Conservation (phyloP, 2,797 vertebrate genomes). For the Poeciliopsis turneri region DNA sequence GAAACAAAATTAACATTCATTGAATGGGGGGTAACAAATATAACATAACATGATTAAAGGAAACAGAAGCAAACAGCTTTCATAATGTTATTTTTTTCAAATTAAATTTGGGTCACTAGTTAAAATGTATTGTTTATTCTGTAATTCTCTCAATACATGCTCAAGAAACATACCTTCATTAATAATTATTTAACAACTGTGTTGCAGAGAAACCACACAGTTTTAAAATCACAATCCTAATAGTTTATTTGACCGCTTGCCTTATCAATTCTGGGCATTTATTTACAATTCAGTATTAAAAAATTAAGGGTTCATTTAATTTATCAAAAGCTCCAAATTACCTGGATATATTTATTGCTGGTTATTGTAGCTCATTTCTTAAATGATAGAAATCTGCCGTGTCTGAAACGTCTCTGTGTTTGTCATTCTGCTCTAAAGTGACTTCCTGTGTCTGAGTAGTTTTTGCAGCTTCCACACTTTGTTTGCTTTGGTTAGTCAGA, state of each 20-base stretch:
- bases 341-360: not conserved
- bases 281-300: not conserved
- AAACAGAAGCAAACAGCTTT: not conserved
- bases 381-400: not conserved
- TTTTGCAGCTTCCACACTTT: not conserved
- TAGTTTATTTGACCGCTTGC: not conserved
- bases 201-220: not conserved
- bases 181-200: not conserved
- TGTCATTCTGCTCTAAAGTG: not conserved
- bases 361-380: not conserved
- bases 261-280: not conserved
- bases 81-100: not conserved
- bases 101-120: not conserved
- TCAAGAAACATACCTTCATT: not conserved
- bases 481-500: constrained; percentile 1
- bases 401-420: not conserved
- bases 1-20: not conserved
- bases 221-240: not conserved
- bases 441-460: constrained; percentile 10
- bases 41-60: not conserved
- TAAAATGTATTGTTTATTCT: not conserved
- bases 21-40: no score
- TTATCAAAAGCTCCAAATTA: not conserved
- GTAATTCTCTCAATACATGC: not conserved
- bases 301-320: not conserved